phyloP scores from a whole-genome alignment of 2,888 invertebrate genomes.

The Diachrysia chrysitis region DNA sequence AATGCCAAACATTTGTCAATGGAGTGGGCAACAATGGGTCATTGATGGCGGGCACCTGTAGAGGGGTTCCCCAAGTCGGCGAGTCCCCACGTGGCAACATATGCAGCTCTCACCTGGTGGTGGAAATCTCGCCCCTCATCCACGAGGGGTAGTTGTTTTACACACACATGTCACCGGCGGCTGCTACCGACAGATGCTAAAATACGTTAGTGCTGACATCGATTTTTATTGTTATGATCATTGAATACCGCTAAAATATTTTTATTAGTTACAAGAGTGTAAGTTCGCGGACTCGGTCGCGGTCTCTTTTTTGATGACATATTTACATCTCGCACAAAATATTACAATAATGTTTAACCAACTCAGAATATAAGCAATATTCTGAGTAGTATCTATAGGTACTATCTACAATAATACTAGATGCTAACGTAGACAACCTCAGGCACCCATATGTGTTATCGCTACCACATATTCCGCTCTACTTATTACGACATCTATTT shows the following conservation, averaged over 20 bases:
- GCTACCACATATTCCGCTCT: slow-evolving; percentile 2
- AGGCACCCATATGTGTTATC: background rate
- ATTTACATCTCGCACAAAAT: background rate
- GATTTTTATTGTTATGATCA: slow-evolving; percentile 74
- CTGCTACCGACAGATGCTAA: slow-evolving; percentile 88
- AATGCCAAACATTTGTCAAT: slow-evolving; percentile 83
- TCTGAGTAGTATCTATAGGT: no score
- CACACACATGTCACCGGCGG: slow-evolving; percentile 84
- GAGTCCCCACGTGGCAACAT: slow-evolving; percentile 77
- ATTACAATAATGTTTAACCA: no score
- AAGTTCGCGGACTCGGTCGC: background rate
- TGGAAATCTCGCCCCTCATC: slow-evolving; percentile 83
- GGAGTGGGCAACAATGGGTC: slow-evolving; percentile 80
- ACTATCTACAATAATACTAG: no score
- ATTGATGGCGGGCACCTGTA: slow-evolving; percentile 85
- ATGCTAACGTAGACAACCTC: background rate
- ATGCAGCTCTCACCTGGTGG: slow-evolving; percentile 84
- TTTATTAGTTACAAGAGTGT: slow-evolving; percentile 32
- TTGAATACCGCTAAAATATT: slow-evolving; percentile 55
- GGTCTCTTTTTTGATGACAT: background rate
- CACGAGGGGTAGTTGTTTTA: slow-evolving; percentile 78
- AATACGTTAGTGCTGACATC: slow-evolving; percentile 85
- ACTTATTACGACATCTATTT: background rate
- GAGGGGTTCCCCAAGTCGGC: slow-evolving; percentile 80
- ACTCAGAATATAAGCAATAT: background rate